phyloP scores from a whole-genome alignment of 2,797 vertebrate genomes.

The Miichthys miiuy region DNA sequence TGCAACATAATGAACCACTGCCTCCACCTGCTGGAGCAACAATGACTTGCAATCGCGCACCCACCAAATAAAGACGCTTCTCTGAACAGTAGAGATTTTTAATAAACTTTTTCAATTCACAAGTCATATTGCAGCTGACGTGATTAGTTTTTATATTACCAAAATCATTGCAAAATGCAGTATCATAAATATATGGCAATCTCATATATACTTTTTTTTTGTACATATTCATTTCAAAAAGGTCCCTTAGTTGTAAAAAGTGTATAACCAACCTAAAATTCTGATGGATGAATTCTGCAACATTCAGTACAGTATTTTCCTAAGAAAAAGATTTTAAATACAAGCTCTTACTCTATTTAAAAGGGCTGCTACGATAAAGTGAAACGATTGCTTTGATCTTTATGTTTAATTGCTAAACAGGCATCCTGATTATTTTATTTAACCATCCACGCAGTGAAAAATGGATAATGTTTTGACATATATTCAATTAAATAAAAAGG shows the following conservation, averaged over 20 bases:
- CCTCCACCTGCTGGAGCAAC: slow-evolving; percentile 69
- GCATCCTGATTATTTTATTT: slow-evolving; percentile 42
- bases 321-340: slow-evolving; percentile 58
- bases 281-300: slow-evolving; percentile 51
- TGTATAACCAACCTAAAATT: slow-evolving; percentile 68
- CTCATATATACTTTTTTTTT: slow-evolving; percentile 78
- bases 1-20: slow-evolving; percentile 18
- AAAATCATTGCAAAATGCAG: slow-evolving; percentile 74
- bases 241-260: slow-evolving; percentile 74
- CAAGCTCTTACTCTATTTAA: slow-evolving; percentile 45
- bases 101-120: slow-evolving; percentile 74
- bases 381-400: slow-evolving; percentile 65
- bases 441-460: slow-evolving; percentile 48
- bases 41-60: background rate
- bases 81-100: slow-evolving; percentile 69
- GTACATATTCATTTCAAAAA: slow-evolving; percentile 78
- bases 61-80: background rate
- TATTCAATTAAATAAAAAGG: slow-evolving; percentile 82
- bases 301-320: slow-evolving; percentile 56
- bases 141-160: slow-evolving; percentile 75
- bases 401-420: slow-evolving; percentile 46
- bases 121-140: slow-evolving; percentile 67
- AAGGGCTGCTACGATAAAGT: slow-evolving; percentile 49
- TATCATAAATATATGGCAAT: slow-evolving; percentile 80
- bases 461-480: slow-evolving; percentile 60